phyloP scores from a whole-genome alignment of 1,140 invertebrate genomes.

The Diuraphis noxia region DNA sequence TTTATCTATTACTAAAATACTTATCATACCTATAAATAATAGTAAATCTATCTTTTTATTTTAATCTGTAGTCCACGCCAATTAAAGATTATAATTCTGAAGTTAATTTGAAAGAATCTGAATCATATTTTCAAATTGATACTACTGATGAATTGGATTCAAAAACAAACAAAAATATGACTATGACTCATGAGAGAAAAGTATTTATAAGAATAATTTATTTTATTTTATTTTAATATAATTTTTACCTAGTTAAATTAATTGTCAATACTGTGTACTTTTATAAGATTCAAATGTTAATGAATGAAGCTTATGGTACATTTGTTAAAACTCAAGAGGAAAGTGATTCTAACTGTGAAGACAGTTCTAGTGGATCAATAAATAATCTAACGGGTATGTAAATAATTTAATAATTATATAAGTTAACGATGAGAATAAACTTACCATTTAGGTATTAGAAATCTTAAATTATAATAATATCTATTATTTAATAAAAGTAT shows the following conservation, averaged over 20 bases:
- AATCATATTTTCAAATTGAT: constrained; percentile 4
- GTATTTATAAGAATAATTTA: constrained; percentile 24
- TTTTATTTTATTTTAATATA: background rate
- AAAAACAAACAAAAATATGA: constrained; percentile 19
- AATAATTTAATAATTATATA: background rate
- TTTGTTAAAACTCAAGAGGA: constrained; percentile 51
- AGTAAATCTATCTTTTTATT: background rate
- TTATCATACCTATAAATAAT: constrained; percentile 2
- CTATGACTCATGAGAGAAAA: constrained; percentile 37
- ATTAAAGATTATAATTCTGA: constrained; percentile 29
- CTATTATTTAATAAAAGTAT: background rate
- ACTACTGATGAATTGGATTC: constrained; percentile 4
- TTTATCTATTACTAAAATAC: background rate
- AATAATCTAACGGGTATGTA: constrained; percentile 36
- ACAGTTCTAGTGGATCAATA: constrained; percentile 39
- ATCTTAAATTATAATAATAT: background rate
- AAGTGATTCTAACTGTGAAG: constrained; percentile 55
- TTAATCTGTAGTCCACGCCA: constrained; percentile 30
- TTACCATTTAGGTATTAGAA: background rate
- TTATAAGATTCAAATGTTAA: constrained; percentile 56
- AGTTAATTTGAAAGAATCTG: constrained; percentile 15
- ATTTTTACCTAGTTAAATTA: background rate
- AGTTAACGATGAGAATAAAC: background rate
- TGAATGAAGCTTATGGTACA: constrained; percentile 56
- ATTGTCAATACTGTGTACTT: background rate